A percentile compares a stretch with the other conserved stretches of the same genome.
Evolutionary conservation across 2,888 invertebrate genomes (phyloP).

Genomic region (Phalangium opilio): DNA sequence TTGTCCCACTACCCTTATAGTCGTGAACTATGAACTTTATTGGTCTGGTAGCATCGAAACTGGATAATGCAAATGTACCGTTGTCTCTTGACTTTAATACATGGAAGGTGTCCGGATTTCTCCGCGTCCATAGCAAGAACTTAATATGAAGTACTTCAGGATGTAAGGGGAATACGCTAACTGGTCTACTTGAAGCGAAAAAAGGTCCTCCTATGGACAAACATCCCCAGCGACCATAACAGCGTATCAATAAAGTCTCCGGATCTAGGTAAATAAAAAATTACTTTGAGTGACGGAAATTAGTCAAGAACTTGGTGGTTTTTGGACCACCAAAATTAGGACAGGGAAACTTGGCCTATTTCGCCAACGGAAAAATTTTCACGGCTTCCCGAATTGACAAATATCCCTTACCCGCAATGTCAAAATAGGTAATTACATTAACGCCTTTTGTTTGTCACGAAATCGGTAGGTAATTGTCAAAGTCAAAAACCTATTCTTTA

Average conservation of each 20-base stretch:
- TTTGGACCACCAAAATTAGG: no score
- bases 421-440: no score
- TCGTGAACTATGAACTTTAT: constrained; percentile 74
- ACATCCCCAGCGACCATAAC: constrained; percentile 67
- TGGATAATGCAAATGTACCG: constrained; percentile 13
- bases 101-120: constrained; percentile 46
- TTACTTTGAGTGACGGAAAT: no score
- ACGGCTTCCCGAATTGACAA: no score
- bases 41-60: constrained; percentile 49
- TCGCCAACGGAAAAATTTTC: no score
- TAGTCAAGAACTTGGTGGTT: no score
- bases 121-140: constrained; percentile 57
- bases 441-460: no score
- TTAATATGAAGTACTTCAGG: constrained; percentile 55
- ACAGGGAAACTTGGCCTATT: no score
- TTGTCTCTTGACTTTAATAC: constrained; percentile 13
- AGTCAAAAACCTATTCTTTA: no score
- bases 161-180: constrained; percentile 57
- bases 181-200: constrained; percentile 43
- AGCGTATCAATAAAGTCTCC: constrained; percentile 27
- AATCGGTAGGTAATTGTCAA: no score
- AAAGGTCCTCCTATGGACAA: constrained; percentile 43
- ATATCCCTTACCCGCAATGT: no score
- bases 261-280: no score
- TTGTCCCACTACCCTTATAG: constrained; percentile 65